These are phyloP conservation scores for Dione juno DNA, from an alignment of 2,888 invertebrate species.

Conservation along the genomic window DNA sequence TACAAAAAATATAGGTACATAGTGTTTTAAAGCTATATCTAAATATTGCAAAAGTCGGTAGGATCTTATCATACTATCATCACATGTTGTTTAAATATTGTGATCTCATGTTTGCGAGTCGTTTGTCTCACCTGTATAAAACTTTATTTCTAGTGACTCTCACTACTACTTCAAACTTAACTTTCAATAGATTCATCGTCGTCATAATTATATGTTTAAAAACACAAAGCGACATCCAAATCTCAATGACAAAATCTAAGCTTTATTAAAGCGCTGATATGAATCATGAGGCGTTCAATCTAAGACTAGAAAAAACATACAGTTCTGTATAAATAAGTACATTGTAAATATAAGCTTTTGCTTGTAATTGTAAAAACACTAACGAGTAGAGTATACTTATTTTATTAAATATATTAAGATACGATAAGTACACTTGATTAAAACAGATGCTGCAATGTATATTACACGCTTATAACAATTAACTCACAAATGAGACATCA, in stretches of 20 bases:
- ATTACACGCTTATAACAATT: background rate
- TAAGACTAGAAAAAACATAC: background rate
- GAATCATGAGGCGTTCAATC: background rate
- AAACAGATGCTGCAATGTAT: background rate
- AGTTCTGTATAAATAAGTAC: slow-evolving; percentile 2
- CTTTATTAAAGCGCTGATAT: background rate
- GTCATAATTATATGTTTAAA: too few species aligned
- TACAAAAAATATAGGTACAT: slow-evolving; percentile 15
- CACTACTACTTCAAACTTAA: background rate
- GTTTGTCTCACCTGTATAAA: background rate
- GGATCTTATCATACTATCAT: background rate
- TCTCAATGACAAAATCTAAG: background rate
- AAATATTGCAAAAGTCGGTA: background rate
- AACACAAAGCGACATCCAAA: too few species aligned
- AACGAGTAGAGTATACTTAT: background rate
- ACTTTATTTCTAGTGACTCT: background rate
- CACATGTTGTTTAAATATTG: background rate
- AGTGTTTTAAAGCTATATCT: slow-evolving; percentile 12
- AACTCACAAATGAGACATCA: slow-evolving; percentile 3
- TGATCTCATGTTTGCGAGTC: slow-evolving; percentile 1
- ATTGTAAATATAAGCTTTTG: slow-evolving; percentile 12
- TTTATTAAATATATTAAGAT: background rate
- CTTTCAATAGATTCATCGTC: background rate
- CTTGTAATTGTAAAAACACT: background rate
- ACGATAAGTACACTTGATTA: slow-evolving; percentile 4